Evolutionary conservation across 2,888 invertebrate genomes (phyloP), one percentile per base, ranked within the genome.

Genomic region (Hemistola chrysoprasaria): DNA sequence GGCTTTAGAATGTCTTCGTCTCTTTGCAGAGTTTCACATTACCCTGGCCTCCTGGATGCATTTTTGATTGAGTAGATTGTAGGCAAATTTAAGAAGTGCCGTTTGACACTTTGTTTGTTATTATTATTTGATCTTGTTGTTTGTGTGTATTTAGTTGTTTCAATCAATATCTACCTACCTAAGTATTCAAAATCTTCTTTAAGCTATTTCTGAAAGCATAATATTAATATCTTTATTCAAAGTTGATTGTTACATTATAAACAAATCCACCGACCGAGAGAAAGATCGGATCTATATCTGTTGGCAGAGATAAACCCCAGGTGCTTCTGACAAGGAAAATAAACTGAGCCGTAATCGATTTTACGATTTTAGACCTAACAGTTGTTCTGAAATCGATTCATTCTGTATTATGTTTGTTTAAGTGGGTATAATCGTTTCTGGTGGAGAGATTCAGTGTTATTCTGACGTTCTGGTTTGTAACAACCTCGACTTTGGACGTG

Each of bases 271-370:
- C 38, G 49, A 44, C 47, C 53, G 43, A 41, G 41, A 49, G 64
- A 74, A 78, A 78, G 78, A 80, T 81, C 65, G 68, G 74, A 78
- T 83, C 83, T 86, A 82, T 84, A 82, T 79, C 78, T 66, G 79
- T 74, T 72, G 72, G 56, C 56, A 64, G 70, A 69, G 84, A 85
- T 70, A 76, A 59, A 62, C 50, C 58, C 49, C 86, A 87, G 86
- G 86, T 86, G 86, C 55, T 71, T 53, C 71, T 65, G 86, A 86
- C 86, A 86, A 74, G 70, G 62, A 77, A 85, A 86, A 87, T 84
- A 87, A 87, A 87, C 86, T 63, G 45, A 63, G 40, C 61, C 65
- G 79, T 83, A 84, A 84, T 84, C 85, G 81, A 81, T 83, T 81
- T 75, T 70, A 73, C 67, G 70, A 72, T 70, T 82, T 75, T 72